These are phyloP conservation scores for Octodon degus DNA, from an alignment of 2,113 vertebrate genomes.

Conservation along the genomic window DNA sequence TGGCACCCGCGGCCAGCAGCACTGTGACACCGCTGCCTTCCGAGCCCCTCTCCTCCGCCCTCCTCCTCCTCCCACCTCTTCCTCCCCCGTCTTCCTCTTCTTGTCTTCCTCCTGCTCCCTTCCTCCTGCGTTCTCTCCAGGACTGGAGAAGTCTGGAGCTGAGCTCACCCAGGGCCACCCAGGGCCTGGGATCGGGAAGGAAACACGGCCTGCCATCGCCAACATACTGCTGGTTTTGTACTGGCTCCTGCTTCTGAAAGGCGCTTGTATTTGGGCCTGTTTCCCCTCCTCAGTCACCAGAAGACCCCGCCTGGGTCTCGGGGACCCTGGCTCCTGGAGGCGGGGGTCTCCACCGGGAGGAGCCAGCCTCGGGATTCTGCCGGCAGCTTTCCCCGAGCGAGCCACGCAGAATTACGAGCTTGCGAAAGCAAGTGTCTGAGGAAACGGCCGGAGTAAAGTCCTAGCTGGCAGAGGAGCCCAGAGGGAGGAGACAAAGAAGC, in stretches of 20 bases:
- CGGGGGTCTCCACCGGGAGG: neutral
- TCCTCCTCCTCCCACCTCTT: too few relatives aligned
- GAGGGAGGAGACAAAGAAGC: neutral
- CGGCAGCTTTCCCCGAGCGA: neutral
- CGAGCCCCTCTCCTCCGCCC: neutral
- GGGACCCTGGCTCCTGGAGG: neutral
- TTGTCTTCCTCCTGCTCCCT: neutral
- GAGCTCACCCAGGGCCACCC: neutral
- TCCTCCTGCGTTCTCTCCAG: neutral
- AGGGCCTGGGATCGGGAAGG: neutral
- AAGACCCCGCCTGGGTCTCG: neutral
- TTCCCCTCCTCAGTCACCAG: neutral
- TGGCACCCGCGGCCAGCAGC: neutral
- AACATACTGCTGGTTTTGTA: neutral
- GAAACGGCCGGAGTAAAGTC: neutral
- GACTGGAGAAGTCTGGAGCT: neutral
- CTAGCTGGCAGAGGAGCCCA: neutral
- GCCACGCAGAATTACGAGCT: neutral
- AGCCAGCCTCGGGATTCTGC: neutral
- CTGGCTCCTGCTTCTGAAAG: neutral
- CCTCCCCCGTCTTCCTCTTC: too few relatives aligned
- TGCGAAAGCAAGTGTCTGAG: neutral
- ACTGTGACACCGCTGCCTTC: neutral
- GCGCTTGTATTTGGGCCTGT: neutral
- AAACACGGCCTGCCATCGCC: neutral